A percentile compares a stretch with the other conserved stretches of the same genome.
Conservation (phyloP, 1,140 invertebrate species). For the Sweltsa coloradensis region DNA sequence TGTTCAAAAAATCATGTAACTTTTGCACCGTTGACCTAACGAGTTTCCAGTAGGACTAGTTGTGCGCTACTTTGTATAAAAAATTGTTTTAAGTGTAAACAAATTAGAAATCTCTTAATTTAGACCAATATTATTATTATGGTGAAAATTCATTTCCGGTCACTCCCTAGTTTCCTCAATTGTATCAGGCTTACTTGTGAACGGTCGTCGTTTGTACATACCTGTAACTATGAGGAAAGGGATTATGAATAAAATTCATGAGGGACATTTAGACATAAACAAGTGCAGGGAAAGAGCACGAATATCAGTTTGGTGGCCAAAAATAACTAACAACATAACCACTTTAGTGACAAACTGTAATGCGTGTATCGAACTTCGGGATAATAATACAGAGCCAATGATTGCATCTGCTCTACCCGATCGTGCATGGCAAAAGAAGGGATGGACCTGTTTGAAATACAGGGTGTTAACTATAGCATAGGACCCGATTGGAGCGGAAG, state of each 20-base stretch:
- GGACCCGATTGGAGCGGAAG: too few species aligned
- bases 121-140: too few species aligned
- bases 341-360: slow-evolving; percentile 16
- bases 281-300: slow-evolving; percentile 22
- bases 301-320: slow-evolving; percentile 26
- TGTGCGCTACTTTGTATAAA: too few species aligned
- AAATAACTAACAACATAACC: slow-evolving; percentile 21
- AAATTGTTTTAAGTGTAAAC: too few species aligned
- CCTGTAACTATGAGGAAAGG: slow-evolving; percentile 14
- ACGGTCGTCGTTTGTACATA: slow-evolving; percentile 17
- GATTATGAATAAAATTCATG: slow-evolving; percentile 21
- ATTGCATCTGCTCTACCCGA: slow-evolving; percentile 8
- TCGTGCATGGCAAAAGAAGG: slow-evolving; percentile 14
- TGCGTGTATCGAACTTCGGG: slow-evolving; percentile 10
- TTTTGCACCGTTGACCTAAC: too few species aligned
- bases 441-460: slow-evolving; percentile 15
- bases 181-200: not conserved
- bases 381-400: too few species aligned
- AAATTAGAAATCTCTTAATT: too few species aligned
- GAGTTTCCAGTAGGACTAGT: too few species aligned
- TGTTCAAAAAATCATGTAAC: too few species aligned
- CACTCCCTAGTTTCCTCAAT: too few species aligned
- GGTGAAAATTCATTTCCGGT: too few species aligned
- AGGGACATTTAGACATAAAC: slow-evolving; percentile 26
- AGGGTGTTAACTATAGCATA: slow-evolving; percentile 15